These are phyloP conservation scores for Morone chrysops DNA, from an alignment of 2,113 vertebrate species.

Conservation along the genomic window DNA sequence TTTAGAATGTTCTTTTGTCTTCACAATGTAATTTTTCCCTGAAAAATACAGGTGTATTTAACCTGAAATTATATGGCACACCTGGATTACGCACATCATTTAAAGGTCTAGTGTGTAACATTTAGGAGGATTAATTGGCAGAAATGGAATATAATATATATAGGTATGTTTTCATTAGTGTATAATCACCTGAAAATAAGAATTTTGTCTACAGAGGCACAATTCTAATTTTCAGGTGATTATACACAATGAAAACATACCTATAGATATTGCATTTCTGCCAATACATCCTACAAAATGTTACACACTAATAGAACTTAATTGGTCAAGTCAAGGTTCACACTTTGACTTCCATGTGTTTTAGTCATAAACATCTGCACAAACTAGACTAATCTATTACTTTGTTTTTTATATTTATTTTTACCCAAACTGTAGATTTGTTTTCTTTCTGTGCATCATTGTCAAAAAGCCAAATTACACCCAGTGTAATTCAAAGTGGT, in stretches of 20 bases:
- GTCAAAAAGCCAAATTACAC: conserved; percentile 1
- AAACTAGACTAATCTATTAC: neutral
- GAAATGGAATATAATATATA: too few relatives aligned
- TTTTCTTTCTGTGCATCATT: neutral
- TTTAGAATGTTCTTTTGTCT: neutral
- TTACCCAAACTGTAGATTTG: neutral
- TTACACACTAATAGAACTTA: too few relatives aligned
- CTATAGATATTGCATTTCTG: too few relatives aligned
- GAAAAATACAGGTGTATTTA: neutral
- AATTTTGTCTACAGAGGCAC: too few relatives aligned
- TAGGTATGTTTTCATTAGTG: too few relatives aligned
- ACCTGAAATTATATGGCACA: neutral
- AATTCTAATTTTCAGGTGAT: too few relatives aligned
- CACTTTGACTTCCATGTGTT: neutral
- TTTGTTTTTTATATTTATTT: neutral
- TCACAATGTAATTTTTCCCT: neutral
- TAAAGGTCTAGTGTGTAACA: too few relatives aligned
- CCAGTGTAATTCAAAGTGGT: neutral
- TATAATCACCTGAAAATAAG: too few relatives aligned
- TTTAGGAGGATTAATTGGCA: neutral
- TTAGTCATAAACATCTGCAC: neutral
- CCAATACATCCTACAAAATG: too few relatives aligned
- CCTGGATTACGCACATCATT: neutral
- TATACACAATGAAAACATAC: too few relatives aligned
- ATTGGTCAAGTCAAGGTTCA: neutral